phyloP scores from a whole-genome alignment of 1,140 invertebrate genomes.

The Dinoponera quadriceps region DNA sequence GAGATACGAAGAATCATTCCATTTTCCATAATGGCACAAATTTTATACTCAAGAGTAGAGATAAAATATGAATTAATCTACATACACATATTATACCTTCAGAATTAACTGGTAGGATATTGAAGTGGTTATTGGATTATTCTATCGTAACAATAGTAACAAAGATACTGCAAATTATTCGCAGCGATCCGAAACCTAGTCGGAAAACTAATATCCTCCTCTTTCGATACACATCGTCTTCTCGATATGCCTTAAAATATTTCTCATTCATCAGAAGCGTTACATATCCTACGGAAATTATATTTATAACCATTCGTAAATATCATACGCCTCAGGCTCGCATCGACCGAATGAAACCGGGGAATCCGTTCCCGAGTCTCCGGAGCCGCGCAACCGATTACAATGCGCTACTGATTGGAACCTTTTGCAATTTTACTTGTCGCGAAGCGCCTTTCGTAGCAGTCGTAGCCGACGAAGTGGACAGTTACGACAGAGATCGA shows the following conservation, averaged over 20 bases:
- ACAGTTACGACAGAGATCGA: neutral
- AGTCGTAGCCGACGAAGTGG: neutral
- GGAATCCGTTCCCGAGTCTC: neutral
- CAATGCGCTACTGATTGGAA: neutral
- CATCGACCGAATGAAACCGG: neutral
- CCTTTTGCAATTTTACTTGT: constrained; percentile 4
- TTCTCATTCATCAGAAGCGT: constrained; percentile 2
- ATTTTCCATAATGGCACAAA: constrained; percentile 53
- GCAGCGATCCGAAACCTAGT: neutral
- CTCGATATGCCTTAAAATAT: neutral
- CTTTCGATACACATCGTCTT: neutral
- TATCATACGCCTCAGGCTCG: neutral
- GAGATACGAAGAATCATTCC: constrained; percentile 14
- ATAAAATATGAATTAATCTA: constrained; percentile 17
- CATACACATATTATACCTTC: neutral
- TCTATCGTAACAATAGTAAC: constrained; percentile 8
- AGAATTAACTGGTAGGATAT: neutral
- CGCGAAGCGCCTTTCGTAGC: constrained; percentile 13
- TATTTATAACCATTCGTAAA: neutral
- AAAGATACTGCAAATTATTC: neutral
- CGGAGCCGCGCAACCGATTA: neutral
- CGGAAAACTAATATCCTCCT: constrained; percentile 11
- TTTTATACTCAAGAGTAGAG: constrained; percentile 31
- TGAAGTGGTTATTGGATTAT: constrained; percentile 6
- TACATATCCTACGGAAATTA: constrained; percentile 8